These are phyloP conservation scores for Silurus lanzhouensis DNA, from an alignment of 2,797 vertebrate species.

Conservation along the genomic window DNA sequence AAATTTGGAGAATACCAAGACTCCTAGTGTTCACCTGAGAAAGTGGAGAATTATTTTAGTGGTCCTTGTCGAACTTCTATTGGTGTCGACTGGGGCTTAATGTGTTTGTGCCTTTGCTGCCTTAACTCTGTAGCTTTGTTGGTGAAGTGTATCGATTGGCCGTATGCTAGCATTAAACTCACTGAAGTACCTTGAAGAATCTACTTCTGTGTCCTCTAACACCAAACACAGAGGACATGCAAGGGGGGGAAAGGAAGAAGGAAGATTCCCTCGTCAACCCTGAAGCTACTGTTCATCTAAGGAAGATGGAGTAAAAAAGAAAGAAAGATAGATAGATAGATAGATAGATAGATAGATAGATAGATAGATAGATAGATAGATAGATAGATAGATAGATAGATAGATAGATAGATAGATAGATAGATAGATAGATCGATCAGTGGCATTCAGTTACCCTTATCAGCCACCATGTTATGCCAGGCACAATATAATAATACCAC, in stretches of 20 bases:
- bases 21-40: conserved; percentile 6
- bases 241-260: conserved; percentile 12
- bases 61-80: conserved; percentile 43
- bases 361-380: too few relatives aligned
- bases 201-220: conserved; percentile 54
- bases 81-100: conserved; percentile 52
- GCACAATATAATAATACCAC: background rate
- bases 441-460: too few relatives aligned
- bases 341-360: too few relatives aligned
- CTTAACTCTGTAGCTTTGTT: conserved; percentile 53
- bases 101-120: conserved; percentile 55
- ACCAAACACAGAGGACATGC: conserved; percentile 52
- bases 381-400: too few relatives aligned
- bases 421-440: too few relatives aligned
- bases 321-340: too few relatives aligned
- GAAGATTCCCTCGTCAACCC: conserved; percentile 22
- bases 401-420: too few relatives aligned
- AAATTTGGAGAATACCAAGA: background rate
- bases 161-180: conserved; percentile 56
- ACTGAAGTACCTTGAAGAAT: conserved; percentile 48
- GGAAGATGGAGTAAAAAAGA: background rate
- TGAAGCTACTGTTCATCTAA: conserved; percentile 19
- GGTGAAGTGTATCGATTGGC: conserved; percentile 58
- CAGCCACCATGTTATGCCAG: background rate
- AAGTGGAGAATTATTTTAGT: conserved; percentile 42